These are phyloP conservation scores for Centropus bengalensis DNA, from an alignment of 2,113 vertebrate species.

Conservation along the genomic window DNA sequence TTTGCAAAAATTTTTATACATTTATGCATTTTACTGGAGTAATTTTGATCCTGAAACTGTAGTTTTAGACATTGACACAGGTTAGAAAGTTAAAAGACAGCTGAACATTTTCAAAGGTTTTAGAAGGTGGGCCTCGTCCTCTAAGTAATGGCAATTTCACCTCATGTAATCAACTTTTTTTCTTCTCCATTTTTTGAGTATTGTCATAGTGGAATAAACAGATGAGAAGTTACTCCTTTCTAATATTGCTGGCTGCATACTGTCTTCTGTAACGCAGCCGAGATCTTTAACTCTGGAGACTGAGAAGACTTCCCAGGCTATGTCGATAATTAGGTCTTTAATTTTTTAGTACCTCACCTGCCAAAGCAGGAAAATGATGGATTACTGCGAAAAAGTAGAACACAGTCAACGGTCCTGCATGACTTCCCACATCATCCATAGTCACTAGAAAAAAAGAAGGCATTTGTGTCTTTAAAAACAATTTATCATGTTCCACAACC, in stretches of 20 bases:
- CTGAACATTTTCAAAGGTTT: background rate
- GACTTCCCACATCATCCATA: fast-evolving
- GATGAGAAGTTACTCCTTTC: background rate
- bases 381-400: background rate
- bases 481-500: background rate
- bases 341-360: background rate
- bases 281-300: background rate
- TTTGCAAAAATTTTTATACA: too few relatives aligned
- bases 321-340: background rate
- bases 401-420: background rate
- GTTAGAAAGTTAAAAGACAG: background rate
- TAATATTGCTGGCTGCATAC: background rate
- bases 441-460: background rate
- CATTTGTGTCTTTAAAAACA: background rate
- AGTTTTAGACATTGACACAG: background rate
- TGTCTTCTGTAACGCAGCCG: background rate
- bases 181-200: background rate
- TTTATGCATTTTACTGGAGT: background rate
- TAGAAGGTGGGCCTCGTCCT: background rate
- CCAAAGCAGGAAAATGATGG: background rate
- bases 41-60: background rate
- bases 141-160: background rate
- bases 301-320: background rate
- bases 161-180: background rate
- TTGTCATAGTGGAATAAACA: background rate